Conservation (phyloP, 2,113 vertebrate genomes). For the Sciurus niger region DNA sequence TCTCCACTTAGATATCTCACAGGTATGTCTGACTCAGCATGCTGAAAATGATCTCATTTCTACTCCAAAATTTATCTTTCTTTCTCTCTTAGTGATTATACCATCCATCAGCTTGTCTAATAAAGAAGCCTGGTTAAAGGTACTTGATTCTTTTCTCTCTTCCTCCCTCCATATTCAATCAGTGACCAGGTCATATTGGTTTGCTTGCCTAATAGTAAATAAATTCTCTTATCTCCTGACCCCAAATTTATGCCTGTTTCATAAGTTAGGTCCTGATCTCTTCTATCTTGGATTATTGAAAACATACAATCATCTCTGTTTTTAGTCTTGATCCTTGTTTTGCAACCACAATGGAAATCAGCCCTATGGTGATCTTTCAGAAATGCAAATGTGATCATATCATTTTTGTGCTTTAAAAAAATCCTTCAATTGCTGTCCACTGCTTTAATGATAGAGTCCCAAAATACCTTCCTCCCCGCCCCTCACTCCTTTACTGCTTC, state of each 20-base stretch:
- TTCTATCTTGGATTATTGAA: neutral
- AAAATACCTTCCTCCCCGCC: neutral
- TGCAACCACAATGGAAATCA: neutral
- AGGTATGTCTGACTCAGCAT: neutral
- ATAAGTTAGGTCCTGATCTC: neutral
- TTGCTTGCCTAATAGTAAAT: neutral
- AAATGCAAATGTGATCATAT: constrained; percentile 52
- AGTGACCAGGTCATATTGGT: neutral
- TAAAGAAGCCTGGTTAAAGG: constrained; percentile 16
- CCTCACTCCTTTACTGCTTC: constrained; percentile 22
- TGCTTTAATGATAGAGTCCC: constrained; percentile 55
- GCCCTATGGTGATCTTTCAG: neutral
- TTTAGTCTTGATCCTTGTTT: neutral
- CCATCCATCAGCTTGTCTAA: neutral
- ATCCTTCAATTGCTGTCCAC: constrained; percentile 32
- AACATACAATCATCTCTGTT: neutral
- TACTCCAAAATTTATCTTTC: neutral
- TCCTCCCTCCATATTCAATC: neutral
- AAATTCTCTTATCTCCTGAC: neutral
- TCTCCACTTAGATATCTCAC: neutral
- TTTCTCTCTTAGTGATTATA: neutral
- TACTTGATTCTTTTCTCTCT: constrained; percentile 2
- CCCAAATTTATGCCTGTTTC: neutral
- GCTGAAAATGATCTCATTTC: constrained; percentile 31
- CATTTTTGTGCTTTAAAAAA: constrained; percentile 19